These are phyloP conservation scores for Sprattus sprattus DNA, from an alignment of 2,113 vertebrate genomes.

Conservation along the genomic window DNA sequence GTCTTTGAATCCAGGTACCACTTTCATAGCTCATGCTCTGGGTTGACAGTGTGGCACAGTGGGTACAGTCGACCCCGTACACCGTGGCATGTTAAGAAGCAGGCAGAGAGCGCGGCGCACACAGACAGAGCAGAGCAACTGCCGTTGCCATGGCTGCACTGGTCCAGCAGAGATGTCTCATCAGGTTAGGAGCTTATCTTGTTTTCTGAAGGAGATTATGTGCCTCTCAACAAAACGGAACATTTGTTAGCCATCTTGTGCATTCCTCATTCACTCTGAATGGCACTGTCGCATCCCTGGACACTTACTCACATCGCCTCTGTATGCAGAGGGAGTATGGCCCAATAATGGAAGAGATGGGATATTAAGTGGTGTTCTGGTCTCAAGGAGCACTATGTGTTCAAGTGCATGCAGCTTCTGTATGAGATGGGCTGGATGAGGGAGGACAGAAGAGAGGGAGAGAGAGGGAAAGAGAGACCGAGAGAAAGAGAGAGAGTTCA, in stretches of 20 bases:
- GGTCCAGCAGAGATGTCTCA: background rate
- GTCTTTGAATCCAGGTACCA: background rate
- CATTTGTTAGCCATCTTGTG: background rate
- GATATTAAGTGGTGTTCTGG: background rate
- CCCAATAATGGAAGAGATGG: background rate
- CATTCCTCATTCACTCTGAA: background rate
- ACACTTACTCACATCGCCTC: background rate
- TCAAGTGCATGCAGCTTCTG: background rate
- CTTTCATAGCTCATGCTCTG: background rate
- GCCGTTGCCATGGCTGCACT: background rate
- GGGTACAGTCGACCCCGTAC: background rate
- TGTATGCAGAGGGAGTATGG: background rate
- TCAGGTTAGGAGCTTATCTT: background rate
- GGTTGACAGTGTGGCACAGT: background rate
- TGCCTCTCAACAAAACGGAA: background rate
- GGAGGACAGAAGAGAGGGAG: background rate
- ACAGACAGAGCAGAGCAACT: background rate
- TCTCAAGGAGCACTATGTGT: conserved; percentile 19
- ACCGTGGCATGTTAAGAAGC: background rate
- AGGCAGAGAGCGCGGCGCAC: background rate
- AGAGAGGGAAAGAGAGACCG: background rate
- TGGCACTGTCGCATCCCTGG: background rate
- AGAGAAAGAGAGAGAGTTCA: background rate
- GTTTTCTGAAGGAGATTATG: conserved; percentile 6
- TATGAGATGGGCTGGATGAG: background rate